Evolutionary conservation across 2,797 vertebrate species (phyloP).

Genomic region (Lepidocolaptes lacrymiger): DNA sequence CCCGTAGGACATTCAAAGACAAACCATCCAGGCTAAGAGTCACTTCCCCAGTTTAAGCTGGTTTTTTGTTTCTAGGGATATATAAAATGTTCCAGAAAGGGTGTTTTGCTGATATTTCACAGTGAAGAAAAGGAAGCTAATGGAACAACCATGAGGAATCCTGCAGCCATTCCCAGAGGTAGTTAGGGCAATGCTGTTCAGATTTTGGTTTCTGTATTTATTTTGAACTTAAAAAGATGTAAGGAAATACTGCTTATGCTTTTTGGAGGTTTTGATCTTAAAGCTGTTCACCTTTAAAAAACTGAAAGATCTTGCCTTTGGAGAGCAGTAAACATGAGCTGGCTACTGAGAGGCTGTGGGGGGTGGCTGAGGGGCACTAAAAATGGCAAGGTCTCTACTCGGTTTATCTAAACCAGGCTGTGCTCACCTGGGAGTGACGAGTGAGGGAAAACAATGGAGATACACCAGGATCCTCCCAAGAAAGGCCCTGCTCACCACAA

Average conservation of each 20-base stretch:
- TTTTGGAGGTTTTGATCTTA: conserved; percentile 48
- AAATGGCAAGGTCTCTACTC: not conserved
- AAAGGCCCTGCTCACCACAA: not conserved
- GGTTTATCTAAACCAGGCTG: not conserved
- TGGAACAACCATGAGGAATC: conserved; percentile 17
- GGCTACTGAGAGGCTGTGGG: not conserved
- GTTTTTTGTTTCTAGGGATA: not conserved
- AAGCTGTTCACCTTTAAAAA: conserved; percentile 50
- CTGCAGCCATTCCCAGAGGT: conserved; percentile 52
- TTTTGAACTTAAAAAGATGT: not conserved
- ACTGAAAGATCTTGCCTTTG: not conserved
- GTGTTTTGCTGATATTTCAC: conserved; percentile 27
- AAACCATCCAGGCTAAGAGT: not conserved
- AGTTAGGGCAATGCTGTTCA: conserved; percentile 13
- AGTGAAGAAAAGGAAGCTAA: conserved; percentile 26
- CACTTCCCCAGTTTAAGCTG: not conserved
- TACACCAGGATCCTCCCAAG: not conserved
- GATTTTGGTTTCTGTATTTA: conserved; percentile 42
- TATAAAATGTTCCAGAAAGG: not conserved
- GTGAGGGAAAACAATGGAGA: not conserved
- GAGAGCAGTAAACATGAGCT: not conserved
- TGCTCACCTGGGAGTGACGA: not conserved
- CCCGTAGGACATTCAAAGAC: not conserved
- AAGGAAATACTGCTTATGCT: not conserved
- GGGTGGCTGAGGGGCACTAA: not conserved